Evolutionary conservation across 2,797 vertebrate genomes (phyloP), one percentile per base, ranked within the genome.

Genomic region (Margarornis squamiger): DNA sequence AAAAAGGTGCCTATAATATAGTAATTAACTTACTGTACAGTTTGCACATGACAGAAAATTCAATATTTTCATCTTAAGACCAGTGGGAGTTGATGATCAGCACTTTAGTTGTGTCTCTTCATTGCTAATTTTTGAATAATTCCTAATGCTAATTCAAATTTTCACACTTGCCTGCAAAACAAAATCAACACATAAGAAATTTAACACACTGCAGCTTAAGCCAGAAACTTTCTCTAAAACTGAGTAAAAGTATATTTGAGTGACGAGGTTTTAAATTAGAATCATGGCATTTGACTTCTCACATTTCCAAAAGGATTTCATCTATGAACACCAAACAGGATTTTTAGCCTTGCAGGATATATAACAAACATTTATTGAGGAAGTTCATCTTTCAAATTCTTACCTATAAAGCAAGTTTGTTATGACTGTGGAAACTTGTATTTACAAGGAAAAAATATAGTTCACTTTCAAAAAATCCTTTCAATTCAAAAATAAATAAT

Each of bases 401-500:
- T 91, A 90, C 81, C 58, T 78, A 84, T 73, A 91, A 94, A 90
- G 87, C 72, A 91, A 95, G 79, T 86, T 96, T 90, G 58, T 81
- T 84, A 90, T 88, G 82, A 92, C 77, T 84, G 66, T 36, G 34
- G 57, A 79, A 84, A 82, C 82, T 86, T 67, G 46, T 97, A 90
- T 96, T 96, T 93, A 91, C 90, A 86, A 73, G 82, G 67, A 86
- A 93, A 93, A 96, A 96, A 88, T 36, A 86, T 63, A 92, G 76
- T 93, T 95, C 85, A 88, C 82, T 90, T 94, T 91, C 67, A 78
- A 82, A 96, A 97, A 96, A 94, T 91, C 94, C 91, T 93, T 94
- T 92, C 92, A 92, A 90, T 91, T 96, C 90, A 96, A 97, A 96
- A 97, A 96, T 84, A 96, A 96, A 95, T 94, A 94, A 81, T 49